Base-by-base conservation (phyloP, 2,797 vertebrate genomes). In the Artibeus jamaicensis region DNA sequence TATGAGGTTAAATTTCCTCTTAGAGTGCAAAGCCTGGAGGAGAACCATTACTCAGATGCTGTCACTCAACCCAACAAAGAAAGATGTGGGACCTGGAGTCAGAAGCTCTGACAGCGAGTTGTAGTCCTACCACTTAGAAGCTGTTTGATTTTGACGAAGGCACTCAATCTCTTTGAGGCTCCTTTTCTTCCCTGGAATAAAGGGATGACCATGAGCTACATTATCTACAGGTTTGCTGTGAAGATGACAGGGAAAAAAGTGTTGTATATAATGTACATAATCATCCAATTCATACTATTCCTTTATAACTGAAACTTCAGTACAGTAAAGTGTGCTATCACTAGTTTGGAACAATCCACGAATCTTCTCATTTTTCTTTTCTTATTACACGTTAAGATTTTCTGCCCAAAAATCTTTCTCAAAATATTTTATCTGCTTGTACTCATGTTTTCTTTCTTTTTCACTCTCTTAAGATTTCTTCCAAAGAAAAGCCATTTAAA, bases 1-100 rank as follows among this genome's bases (percentile, higher is more conserved):
- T 93, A 50, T 73, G 91, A 85, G 73, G 89, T 77, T 90, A 93
- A 68, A 39, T 71, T 21, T 77, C 84, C 59, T 93, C 39, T 32
- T 9, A 0, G 39, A 42, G 50, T 22, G 24, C 57, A 93, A n/a
- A 82, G 44, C 86, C 85, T 79, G 29, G 7, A 73, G 3, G 8
- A 90, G 82, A 90, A 70, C 1, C 44, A 89, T 46, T 85, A 74
- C 65, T 97, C 74, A 37, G 89, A 48, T n/a, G 4, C 46, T 94
- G 74, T 68, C 46, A 37, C 29, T 90, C 81, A 77, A 53, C 0
- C 65, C 46, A 92, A 88, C 55, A 22, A 83, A 79, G 1, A 44
- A 81, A 50, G 77, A 4, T 18, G 62, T 39, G 18, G 24, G 62
- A 59, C 48, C 55, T 57, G 24, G n/a, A 93, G 32, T 29, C 57